Percentiles rank a stretch among this genome's conserved stretches.
These are phyloP conservation scores for Nestor notabilis DNA, from an alignment of 2,113 vertebrate genomes.

Conservation along the genomic window DNA sequence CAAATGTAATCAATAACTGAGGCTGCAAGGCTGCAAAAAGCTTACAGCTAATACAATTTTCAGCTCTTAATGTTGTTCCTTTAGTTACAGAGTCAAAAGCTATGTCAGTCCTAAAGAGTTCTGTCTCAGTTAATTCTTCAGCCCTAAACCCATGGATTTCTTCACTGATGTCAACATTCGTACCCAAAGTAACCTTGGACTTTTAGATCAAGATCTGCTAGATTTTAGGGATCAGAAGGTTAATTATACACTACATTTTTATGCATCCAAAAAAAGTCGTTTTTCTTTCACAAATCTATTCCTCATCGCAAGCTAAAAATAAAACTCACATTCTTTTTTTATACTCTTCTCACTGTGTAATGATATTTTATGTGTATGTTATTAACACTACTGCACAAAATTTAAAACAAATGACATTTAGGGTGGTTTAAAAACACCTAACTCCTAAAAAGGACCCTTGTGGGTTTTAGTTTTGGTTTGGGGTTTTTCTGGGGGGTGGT, in stretches of 20 bases:
- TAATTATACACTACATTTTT: not conserved
- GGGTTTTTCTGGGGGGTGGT: not conserved
- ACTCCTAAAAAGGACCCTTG: not conserved
- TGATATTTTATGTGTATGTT: not conserved
- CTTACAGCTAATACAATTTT: constrained; percentile 38
- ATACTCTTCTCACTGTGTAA: not conserved
- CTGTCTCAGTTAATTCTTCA: not conserved
- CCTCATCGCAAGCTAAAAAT: rapidly evolving
- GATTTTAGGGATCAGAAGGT: not conserved
- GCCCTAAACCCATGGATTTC: not conserved
- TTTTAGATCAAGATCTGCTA: not conserved
- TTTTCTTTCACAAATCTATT: not conserved
- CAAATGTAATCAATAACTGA: constrained; percentile 40
- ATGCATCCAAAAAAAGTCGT: not conserved
- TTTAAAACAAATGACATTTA: not conserved
- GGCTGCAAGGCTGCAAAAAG: constrained; percentile 11
- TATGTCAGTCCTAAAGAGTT: not conserved
- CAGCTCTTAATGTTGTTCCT: constrained; percentile 25
- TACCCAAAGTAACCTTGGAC: not conserved
- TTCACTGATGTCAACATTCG: not conserved
- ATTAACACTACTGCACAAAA: not conserved
- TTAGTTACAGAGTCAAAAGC: constrained; percentile 30
- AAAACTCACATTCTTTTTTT: not conserved
- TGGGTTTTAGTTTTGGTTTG: not conserved
- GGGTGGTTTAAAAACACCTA: not conserved